These are phyloP conservation scores for Ferdinandea cuprea DNA, from an alignment of 2,888 invertebrate species.

Conservation along the genomic window DNA sequence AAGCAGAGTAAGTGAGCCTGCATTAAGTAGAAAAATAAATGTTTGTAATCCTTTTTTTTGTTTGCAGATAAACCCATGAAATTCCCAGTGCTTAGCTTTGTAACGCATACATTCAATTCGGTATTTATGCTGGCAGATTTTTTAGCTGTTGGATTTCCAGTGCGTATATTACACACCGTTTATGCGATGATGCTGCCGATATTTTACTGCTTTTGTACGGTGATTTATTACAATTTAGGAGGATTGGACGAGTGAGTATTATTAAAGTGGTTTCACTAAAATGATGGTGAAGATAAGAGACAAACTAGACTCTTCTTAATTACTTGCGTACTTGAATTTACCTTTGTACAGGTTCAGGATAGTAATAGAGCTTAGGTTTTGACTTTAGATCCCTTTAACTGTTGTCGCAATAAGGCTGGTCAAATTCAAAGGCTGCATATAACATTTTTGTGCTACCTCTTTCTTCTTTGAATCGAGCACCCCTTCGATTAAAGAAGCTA, in stretches of 20 bases:
- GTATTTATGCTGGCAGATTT: conserved; percentile 89
- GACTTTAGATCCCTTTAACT: too few relatives aligned
- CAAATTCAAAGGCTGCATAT: too few relatives aligned
- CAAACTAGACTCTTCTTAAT: too few relatives aligned
- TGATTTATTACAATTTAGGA: conserved; percentile 86
- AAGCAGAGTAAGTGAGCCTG: conserved; percentile 80
- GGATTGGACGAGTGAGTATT: conserved; percentile 85
- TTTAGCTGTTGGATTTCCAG: conserved; percentile 88
- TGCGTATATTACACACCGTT: conserved; percentile 86
- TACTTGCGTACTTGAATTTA: too few relatives aligned
- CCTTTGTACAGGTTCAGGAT: too few relatives aligned
- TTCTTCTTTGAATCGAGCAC: too few relatives aligned
- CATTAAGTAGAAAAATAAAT: background rate
- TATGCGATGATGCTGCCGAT: conserved; percentile 86
- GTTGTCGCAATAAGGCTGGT: too few relatives aligned
- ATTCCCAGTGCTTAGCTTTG: conserved; percentile 87
- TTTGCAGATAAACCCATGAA: conserved; percentile 85
- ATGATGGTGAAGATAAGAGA: too few relatives aligned
- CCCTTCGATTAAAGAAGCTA: too few relatives aligned
- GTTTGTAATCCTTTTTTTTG: conserved; percentile 1
- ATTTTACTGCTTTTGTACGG: conserved; percentile 85
- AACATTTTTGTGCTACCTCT: too few relatives aligned
- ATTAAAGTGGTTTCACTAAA: background rate
- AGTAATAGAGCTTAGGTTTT: too few relatives aligned
- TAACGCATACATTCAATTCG: conserved; percentile 90